A percentile compares a stretch with the other conserved stretches of the same genome.
These are phyloP conservation scores for Aphaenogaster floridana DNA, from an alignment of 1,140 invertebrate species.

Conservation along the genomic window DNA sequence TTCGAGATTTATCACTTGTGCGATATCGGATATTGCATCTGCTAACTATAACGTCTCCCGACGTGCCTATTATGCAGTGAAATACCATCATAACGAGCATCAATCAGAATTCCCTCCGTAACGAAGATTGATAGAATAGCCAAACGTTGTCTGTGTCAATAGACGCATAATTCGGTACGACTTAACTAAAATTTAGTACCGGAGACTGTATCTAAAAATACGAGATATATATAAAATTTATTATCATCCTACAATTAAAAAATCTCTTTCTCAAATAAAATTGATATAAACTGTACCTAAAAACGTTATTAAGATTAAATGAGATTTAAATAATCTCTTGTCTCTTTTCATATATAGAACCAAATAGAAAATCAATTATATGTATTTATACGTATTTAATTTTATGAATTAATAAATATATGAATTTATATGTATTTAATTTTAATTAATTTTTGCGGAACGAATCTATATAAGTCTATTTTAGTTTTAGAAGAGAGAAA, in stretches of 20 bases:
- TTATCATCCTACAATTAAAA: neutral
- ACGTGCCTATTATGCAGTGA: slow-evolving; percentile 18
- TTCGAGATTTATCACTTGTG: slow-evolving; percentile 30
- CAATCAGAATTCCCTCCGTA: slow-evolving; percentile 15
- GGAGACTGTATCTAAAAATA: neutral
- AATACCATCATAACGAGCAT: slow-evolving; percentile 2
- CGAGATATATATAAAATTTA: neutral
- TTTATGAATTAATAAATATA: neutral
- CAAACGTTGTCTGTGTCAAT: neutral
- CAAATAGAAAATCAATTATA: neutral
- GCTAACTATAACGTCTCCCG: neutral
- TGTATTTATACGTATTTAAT: neutral
- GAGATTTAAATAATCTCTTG: neutral
- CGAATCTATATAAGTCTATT: neutral
- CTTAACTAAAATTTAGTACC: neutral
- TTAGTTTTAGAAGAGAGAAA: neutral
- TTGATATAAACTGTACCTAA: neutral
- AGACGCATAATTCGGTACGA: neutral
- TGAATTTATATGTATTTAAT: neutral
- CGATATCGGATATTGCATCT: slow-evolving; percentile 17
- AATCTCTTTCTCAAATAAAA: neutral
- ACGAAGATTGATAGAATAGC: slow-evolving; percentile 34
- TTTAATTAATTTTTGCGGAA: neutral
- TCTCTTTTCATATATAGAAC: neutral
- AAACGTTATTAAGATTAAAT: neutral